Evolutionary conservation across 2,113 vertebrate species (phyloP).

Genomic region (Pristiophorus japonicus): DNA sequence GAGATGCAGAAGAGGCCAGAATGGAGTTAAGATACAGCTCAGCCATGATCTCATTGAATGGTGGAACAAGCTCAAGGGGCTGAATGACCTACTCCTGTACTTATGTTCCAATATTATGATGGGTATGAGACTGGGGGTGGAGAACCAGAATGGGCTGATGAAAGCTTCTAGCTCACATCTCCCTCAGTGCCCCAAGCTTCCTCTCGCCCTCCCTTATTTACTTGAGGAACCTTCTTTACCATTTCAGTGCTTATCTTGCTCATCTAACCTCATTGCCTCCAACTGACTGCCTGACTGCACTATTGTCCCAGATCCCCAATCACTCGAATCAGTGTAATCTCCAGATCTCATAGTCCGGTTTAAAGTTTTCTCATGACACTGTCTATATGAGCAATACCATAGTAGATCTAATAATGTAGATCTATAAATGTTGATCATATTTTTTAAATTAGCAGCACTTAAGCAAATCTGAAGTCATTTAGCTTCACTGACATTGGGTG

Average conservation of each 20-base stretch:
- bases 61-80: no score
- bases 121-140: no score
- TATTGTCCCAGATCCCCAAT: background rate
- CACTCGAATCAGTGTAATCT: background rate
- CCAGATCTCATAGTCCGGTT: background rate
- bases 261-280: background rate
- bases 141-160: no score
- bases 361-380: background rate
- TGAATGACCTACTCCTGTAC: no score
- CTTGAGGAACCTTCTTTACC: background rate
- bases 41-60: no score
- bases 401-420: background rate
- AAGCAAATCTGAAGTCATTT: background rate
- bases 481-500: background rate
- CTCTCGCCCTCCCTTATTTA: background rate
- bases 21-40: no score
- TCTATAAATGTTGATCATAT: background rate
- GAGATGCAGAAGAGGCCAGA: no score
- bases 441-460: background rate
- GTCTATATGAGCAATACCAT: background rate
- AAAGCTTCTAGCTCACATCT: background rate
- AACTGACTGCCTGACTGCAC: background rate
- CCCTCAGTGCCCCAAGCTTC: background rate
- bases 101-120: no score
- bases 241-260: background rate